Base-by-base conservation (phyloP, 2,113 vertebrate genomes). In the Neodon shergylaensis region DNA sequence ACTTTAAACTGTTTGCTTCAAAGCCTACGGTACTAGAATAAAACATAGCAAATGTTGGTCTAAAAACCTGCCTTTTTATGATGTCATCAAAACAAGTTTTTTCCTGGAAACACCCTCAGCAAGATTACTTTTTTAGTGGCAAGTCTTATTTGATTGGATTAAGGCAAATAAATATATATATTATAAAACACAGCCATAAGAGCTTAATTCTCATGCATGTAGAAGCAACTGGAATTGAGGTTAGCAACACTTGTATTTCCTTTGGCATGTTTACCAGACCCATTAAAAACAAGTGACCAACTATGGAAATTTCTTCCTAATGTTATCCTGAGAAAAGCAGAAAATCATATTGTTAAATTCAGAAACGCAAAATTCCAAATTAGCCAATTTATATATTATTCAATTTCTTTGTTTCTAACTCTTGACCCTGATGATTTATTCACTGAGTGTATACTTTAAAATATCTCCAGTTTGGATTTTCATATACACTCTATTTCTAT, bases 171-270 rank as follows among this genome's bases (percentile, higher is more conserved):
- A 12, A 31, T 63, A 63, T 9, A 63, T 63, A 63, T 24, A 63
- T 63, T 12, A 49, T 49, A 49, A 12, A 21, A 58, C 17, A 58
- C 17, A 21, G 5, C 54, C 17, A 63, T 63, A 96, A 65, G 42
- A 66, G 90, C 91, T 96, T 89, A 97, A 95, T 92, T 97, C 92
- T 92, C 97, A 90, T 76, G 76, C 97, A 96, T 73, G 52, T 70
- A 94, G 92, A 89, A 93, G 89, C 77, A 26, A 91, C 26, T 86
- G 92, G 58, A 66, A 85, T 4, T 54, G 47, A 88, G 19, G 44
- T 66, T 68, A 78, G 31, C 42, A 84, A 81, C 49, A 84, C 8
- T 63, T 91, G 28, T 70, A 79, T 68, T 95, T 90, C 89, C 61
- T 89, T 88, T 74, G 93, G 54, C 72, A 76, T 86, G 88, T 94